Percentiles rank a stretch among this genome's conserved stretches.
These are phyloP conservation scores for Connochaetes taurinus DNA, from an alignment of 2,113 vertebrate species.

Conservation along the genomic window DNA sequence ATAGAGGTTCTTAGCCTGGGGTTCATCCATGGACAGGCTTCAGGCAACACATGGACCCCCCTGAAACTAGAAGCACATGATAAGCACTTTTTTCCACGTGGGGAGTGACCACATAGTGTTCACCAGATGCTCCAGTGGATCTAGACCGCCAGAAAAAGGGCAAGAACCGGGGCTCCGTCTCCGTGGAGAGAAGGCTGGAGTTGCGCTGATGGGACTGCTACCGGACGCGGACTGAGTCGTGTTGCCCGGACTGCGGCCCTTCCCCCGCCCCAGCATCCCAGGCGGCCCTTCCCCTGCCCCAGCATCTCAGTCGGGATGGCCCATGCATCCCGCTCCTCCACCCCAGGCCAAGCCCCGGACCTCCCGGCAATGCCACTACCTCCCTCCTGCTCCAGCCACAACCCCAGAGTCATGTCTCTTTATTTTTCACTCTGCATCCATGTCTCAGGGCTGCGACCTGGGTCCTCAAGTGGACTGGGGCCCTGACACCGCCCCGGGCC, in stretches of 20 bases:
- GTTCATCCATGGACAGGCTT: neutral
- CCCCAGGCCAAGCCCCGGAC: neutral
- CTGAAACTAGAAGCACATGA: neutral
- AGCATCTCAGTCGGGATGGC: rapidly evolving
- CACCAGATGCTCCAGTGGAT: neutral
- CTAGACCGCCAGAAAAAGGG: neutral
- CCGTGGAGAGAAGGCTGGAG: conserved; percentile 48
- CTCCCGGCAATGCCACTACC: rapidly evolving
- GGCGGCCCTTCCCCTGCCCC: neutral
- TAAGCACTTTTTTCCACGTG: neutral
- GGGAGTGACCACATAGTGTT: neutral
- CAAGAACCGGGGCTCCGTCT: conserved; percentile 58
- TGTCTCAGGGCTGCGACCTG: neutral
- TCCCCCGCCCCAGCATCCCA: too few species aligned
- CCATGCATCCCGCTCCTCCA: rapidly evolving
- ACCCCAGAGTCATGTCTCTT: neutral
- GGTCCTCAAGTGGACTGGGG: neutral
- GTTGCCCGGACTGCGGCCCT: too few species aligned
- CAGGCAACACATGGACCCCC: neutral
- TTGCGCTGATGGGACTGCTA: neutral
- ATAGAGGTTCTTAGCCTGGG: neutral
- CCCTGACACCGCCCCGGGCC: neutral
- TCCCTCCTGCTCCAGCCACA: neutral
- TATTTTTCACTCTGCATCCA: neutral
- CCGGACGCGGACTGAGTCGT: neutral